These are phyloP conservation scores for Athripsodes cinereus DNA, from an alignment of 2,888 invertebrate species.

Conservation along the genomic window DNA sequence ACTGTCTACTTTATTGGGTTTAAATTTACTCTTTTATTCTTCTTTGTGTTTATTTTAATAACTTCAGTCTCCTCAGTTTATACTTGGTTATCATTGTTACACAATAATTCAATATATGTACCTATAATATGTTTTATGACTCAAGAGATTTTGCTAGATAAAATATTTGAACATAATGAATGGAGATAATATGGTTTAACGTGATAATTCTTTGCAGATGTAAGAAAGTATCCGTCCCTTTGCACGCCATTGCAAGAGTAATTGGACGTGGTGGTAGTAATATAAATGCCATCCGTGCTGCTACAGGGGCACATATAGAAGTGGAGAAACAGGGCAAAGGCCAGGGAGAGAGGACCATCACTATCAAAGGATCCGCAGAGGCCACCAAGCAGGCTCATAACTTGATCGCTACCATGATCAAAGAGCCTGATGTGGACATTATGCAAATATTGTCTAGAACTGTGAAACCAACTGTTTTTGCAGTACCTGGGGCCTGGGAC, in stretches of 20 bases:
- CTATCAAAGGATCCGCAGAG: conserved; percentile 90
- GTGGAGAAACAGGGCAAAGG: conserved; percentile 96
- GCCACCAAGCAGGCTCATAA: conserved; percentile 89
- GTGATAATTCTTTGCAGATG: conserved; percentile 55
- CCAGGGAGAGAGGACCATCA: conserved; percentile 89
- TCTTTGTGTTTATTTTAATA: too few relatives aligned
- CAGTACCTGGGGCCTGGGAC: conserved; percentile 54
- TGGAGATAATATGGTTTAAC: background rate
- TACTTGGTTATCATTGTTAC: too few relatives aligned
- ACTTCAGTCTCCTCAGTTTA: too few relatives aligned
- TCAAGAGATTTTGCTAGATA: too few relatives aligned
- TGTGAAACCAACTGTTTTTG: conserved; percentile 48
- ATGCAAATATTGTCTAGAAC: conserved; percentile 71
- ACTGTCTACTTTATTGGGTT: background rate
- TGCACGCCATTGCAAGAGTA: conserved; percentile 92
- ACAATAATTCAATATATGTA: too few relatives aligned
- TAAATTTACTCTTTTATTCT: too few relatives aligned
- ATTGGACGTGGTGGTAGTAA: conserved; percentile 97
- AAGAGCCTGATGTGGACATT: conserved; percentile 92
- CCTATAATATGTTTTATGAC: too few relatives aligned
- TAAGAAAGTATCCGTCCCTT: conserved; percentile 91
- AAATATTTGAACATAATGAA: background rate
- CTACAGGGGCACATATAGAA: conserved; percentile 96
- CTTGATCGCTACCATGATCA: conserved; percentile 86
- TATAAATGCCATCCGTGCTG: conserved; percentile 95